Evolutionary conservation across 2,888 invertebrate species (phyloP).

Genomic region (Drosophila rellima): DNA sequence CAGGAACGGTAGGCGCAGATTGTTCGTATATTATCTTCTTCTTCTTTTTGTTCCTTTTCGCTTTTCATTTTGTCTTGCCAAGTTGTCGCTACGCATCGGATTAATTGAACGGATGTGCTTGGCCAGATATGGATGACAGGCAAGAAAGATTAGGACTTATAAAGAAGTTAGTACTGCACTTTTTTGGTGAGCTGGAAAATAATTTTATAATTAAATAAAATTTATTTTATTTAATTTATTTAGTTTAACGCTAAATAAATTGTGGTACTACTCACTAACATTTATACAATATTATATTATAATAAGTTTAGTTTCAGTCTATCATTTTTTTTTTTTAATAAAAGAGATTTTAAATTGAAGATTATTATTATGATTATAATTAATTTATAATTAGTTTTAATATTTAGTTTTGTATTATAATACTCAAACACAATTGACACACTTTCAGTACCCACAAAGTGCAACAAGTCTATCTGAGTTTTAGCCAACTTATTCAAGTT

Average conservation of each 20-base stretch:
- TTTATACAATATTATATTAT: too few relatives aligned
- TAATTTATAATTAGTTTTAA: too few relatives aligned
- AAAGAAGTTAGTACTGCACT: background rate
- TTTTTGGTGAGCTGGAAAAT: background rate
- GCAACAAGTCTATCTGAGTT: conserved; percentile 6
- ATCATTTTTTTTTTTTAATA: too few relatives aligned
- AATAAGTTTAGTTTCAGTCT: too few relatives aligned
- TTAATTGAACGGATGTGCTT: conserved; percentile 70
- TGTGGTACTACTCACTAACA: too few relatives aligned
- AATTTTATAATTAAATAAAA: conserved; percentile 10
- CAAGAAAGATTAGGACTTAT: background rate
- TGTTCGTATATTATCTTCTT: conserved; percentile 23
- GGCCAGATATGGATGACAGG: conserved; percentile 26
- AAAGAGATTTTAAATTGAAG: too few relatives aligned
- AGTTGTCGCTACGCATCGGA: conserved; percentile 60
- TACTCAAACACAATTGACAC: conserved; percentile 37
- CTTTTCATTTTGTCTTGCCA: background rate
- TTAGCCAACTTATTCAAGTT: conserved; percentile 26
- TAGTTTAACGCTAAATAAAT: too few relatives aligned
- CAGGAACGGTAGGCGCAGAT: conserved; percentile 55
- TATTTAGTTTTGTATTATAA: background rate
- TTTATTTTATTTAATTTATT: too few relatives aligned
- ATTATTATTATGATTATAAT: too few relatives aligned
- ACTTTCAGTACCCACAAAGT: conserved; percentile 28
- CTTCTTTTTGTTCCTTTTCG: conserved; percentile 6